Base-by-base conservation (phyloP, 2,113 vertebrate genomes). In the Menidia beryllina region DNA sequence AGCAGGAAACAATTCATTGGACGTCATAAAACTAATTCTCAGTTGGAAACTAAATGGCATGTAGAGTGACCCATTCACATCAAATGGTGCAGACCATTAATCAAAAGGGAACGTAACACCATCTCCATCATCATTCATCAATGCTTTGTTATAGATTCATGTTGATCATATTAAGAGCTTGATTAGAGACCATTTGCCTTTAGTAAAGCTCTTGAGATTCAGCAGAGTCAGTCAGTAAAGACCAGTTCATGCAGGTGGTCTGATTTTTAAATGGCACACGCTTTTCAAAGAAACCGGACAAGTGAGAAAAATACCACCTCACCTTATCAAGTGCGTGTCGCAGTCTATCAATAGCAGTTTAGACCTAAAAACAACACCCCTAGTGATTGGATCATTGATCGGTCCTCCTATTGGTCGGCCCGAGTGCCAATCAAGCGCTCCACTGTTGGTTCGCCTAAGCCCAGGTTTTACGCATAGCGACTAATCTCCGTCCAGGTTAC, bases 361-460 rank as follows among this genome's bases (percentile, higher is more conserved):
- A 50, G 50, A 65, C 48, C 77, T 75, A 51, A 54, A 59, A 77
- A 60, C 66, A 83, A 26, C 72, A 39, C 19, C 69, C 30, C 61
- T 4, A 14, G 21, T 75, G 78, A 91, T 81, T 84, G 64, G 84
- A 67, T 72, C 74, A 57, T 72, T 25, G 69, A 71, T 80, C 13
- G 34, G 21, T 15, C 51, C 2, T 78, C 63, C 69, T 36, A 89
- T 91, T 93, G 92, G 93, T 49, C 27, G 58, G 34, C 23, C 36
- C n/a, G 23, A 17, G 71, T 84, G 85, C 66, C 88, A 45, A 20
- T 93, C 74, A 75, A 15, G 0, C 2, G 47, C 38, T 66, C 36
- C 36, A 14, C 49, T 20, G 61, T 58, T 87, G 84, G 58, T 93
- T 90, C 77, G 87, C 69, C 75, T 43, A 69, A 56, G 47, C 76